Evolutionary conservation across 2,113 vertebrate species (phyloP).

Genomic region (Acanthochromis polyacanthus): DNA sequence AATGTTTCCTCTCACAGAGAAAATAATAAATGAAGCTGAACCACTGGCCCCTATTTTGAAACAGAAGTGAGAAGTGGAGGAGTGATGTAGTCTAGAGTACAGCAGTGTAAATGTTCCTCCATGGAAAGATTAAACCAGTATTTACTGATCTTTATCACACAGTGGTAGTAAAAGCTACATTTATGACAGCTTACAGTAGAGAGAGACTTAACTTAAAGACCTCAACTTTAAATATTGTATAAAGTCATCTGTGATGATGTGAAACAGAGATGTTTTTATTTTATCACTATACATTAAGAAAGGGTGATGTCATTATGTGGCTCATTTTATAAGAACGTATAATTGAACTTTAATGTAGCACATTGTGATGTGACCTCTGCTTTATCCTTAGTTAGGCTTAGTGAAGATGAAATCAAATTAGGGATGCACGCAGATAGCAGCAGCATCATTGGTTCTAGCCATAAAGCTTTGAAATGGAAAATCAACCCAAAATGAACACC

Average conservation of each 20-base stretch:
- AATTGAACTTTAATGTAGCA: no score
- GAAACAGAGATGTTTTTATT: not conserved
- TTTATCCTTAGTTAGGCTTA: no score
- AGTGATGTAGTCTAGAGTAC: not conserved
- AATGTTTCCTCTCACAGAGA: not conserved
- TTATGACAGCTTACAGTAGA: not conserved
- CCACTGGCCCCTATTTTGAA: not conserved
- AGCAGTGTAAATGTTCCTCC: not conserved
- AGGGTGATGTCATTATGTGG: no score
- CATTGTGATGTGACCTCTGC: no score
- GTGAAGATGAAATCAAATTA: no score
- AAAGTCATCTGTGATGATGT: not conserved
- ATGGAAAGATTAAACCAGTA: slow-evolving; percentile 6
- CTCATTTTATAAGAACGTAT: no score
- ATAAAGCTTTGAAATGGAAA: no score
- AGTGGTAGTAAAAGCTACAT: slow-evolving; percentile 10
- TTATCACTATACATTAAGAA: not conserved
- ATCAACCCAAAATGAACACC: no score
- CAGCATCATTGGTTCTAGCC: no score
- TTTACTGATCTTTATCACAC: slow-evolving; percentile 21
- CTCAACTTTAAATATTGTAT: not conserved
- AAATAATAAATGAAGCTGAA: slow-evolving; percentile 2
- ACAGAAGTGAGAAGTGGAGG: not conserved
- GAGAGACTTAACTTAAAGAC: not conserved
- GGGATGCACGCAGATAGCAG: no score